Base-by-base conservation (phyloP, 2,113 vertebrate species). In the Malurus alboscapulatus region DNA sequence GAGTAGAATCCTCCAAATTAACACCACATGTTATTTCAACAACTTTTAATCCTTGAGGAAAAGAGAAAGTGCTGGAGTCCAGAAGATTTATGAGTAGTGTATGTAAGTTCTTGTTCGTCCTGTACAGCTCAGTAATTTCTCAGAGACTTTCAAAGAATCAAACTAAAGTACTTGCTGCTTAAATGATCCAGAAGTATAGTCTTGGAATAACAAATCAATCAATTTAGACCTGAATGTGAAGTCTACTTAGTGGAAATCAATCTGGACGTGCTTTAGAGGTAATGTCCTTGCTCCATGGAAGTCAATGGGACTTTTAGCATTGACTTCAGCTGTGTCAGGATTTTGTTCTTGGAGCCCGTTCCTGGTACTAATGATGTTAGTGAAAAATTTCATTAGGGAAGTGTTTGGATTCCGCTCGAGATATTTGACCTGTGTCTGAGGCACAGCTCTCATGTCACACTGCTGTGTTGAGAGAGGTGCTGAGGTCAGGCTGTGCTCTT, bases 201-300 rank as follows among this genome's bases (percentile, higher is more conserved):
- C 34, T 47, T 90, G 69, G 71, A 94, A 92, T 92, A 88, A 61
- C 30, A 94, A 78, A 84, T 79, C 67, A 95, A 81, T 80, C 75
- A 83, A 86, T 92, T 94, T 67, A 94, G 79, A 59, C 30, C 36
- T 29, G 26, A 83, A 66, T 1, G 5, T 80, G 79, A 69, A 67
- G 67, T 80, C 57, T n/a, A 11, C 85, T 92, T 48, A 45, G 75
- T 77, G 79, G 68, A 93, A 88, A 94, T 93, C 71, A 73, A 51
- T 87, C 69, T 59, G 54, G 34, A 51, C 40, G 25, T 88, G 79
- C 81, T 76, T 61, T 81, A 42, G 22, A 74, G 79, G 84, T 87
- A 67, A 90, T 1, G 44, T 90, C 58, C 72, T 88, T 94, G 73
- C 36, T 76, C 53, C 4, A 3, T 1, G 12, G n/a, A 93, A 87